These are phyloP conservation scores for Climacteris rufus DNA, from an alignment of 2,113 vertebrate species.

Conservation along the genomic window DNA sequence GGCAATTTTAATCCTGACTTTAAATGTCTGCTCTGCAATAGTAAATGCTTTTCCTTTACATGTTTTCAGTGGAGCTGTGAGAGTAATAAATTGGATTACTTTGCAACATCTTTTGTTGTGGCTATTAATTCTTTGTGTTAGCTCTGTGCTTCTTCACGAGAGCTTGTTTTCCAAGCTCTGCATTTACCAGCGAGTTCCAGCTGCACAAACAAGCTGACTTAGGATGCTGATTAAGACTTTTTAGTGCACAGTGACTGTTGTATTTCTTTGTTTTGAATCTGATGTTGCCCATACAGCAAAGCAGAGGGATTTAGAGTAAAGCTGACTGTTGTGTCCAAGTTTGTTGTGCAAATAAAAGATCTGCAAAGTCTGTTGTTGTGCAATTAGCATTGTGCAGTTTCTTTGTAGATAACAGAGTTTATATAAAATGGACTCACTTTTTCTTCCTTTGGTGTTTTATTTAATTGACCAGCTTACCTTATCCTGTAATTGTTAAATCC, in stretches of 20 bases:
- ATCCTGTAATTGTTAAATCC: too few relatives aligned
- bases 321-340: neutral
- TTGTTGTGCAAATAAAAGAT: conserved; percentile 13
- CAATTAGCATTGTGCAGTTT: neutral
- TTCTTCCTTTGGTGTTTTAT: neutral
- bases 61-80: neutral
- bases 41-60: neutral
- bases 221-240: conserved; percentile 39
- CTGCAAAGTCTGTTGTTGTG: conserved; percentile 6
- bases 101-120: conserved; percentile 15
- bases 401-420: neutral
- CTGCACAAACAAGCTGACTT: conserved; percentile 2
- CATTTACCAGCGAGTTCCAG: conserved; percentile 42
- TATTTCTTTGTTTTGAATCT: conserved; percentile 30
- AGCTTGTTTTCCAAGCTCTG: conserved; percentile 11
- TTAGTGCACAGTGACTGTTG: neutral
- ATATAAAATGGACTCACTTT: neutral
- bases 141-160: neutral
- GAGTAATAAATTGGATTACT: conserved; percentile 3
- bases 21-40: neutral
- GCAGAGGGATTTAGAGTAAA: conserved; percentile 25
- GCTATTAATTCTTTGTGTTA: neutral
- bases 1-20: neutral
- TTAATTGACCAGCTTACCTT: neutral
- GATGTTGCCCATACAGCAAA: neutral